Base-by-base conservation (phyloP, 35 echinoderm and acorn worm species). In the Strongylocentrotus purpuratus region DNA sequence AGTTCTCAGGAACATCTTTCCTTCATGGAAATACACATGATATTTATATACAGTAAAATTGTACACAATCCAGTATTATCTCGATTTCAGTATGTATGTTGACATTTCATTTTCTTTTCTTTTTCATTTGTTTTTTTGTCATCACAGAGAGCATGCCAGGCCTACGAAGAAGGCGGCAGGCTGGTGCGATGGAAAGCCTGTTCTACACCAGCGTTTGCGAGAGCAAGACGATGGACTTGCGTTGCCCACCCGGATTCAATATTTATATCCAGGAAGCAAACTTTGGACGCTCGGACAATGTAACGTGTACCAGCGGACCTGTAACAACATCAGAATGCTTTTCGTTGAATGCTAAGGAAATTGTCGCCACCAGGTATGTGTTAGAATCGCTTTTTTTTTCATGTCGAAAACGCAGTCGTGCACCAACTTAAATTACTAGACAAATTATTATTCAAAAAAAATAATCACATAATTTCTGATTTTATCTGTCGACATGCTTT, bases 131-230 rank as follows among this genome's bases (percentile, higher is more conserved):
- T 4, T 22, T 78, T 78, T n/a, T 78, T 78, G 22, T 78, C 0
- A n/a, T 78, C 28, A n/a, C 65, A 89, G 87, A 41, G 12, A 46
- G 33, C 45, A 25, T 89, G 20, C 87, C 87, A 45, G 87, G 87
- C 14, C 14, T 33, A 18, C 87, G 87, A 4, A 46, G 32, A 41
- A 89, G 87, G 25, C 47, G 91, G 12, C 91, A 93, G 41, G 18
- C 46, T 2, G 65, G 22, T 28, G 7, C 7, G 2, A 93, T 31
- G 11, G 90, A 90, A 17, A 85, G 61, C 41, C 46, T 95, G 0
- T 96, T 87, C 85, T 99, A 97, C 88, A 97, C 96, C 91, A 99
- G 98, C 70, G 95, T 96, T 1, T 99, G 98, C 70, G 98, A 99
- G 59, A 95, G 96, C 33, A 95, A 86, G 13, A 95, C 94, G 6